A percentile compares a stretch with the other conserved stretches of the same genome.
Conservation (phyloP, 2,113 vertebrate genomes). For the Cephalopterus ornatus region DNA sequence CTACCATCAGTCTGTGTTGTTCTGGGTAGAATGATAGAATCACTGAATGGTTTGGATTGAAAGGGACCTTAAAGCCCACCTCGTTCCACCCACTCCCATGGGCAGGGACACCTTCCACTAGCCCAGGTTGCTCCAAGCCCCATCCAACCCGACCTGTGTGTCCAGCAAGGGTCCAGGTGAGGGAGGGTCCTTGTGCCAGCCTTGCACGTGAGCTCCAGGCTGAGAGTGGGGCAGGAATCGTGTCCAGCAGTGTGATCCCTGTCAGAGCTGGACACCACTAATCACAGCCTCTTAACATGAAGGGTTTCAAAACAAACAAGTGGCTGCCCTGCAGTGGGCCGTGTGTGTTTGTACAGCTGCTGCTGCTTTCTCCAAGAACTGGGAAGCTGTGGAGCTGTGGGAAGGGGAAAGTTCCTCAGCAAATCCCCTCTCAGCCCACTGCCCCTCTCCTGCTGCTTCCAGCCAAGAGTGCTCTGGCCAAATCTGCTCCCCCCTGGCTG, state of each 20-base stretch:
- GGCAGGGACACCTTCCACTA: neutral
- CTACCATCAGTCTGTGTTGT: neutral
- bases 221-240: neutral
- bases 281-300: neutral
- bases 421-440: neutral
- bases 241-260: neutral
- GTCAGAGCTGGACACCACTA: neutral
- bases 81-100: neutral
- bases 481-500: neutral
- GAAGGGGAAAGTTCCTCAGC: neutral
- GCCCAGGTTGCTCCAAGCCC: neutral
- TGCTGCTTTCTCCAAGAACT: neutral
- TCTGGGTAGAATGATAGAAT: neutral
- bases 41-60: neutral
- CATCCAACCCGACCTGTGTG: accelerated
- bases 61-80: neutral
- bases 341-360: neutral
- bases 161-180: neutral
- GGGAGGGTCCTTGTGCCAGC: neutral
- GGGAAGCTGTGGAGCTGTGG: neutral
- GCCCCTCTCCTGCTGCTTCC: neutral
- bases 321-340: neutral
- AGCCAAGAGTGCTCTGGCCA: neutral
- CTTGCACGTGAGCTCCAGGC: neutral
- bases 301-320: neutral